phyloP scores from a whole-genome alignment of 2,888 invertebrate genomes.

The Beris morrisii region DNA sequence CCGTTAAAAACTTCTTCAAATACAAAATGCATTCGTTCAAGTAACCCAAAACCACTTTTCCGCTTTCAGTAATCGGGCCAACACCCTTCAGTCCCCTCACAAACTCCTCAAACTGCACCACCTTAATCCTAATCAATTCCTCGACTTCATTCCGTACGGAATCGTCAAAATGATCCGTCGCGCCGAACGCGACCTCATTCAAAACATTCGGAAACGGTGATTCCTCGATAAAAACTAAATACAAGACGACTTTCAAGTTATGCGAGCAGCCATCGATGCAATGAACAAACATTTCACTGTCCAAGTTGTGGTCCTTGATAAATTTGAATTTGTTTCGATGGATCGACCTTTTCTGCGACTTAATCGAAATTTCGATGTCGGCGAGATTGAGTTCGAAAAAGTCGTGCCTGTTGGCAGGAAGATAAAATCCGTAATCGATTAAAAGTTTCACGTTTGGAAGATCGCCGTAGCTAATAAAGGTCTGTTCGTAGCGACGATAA shows the following conservation, averaged over 20 bases:
- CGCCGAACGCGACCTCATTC: slow-evolving; percentile 54
- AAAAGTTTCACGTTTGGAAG: slow-evolving; percentile 80
- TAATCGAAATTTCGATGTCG: slow-evolving; percentile 58
- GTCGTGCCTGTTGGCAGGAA: slow-evolving; percentile 70
- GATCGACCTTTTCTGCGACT: slow-evolving; percentile 43
- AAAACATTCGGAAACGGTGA: slow-evolving; percentile 51
- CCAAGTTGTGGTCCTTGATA: slow-evolving; percentile 64
- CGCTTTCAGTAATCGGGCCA: slow-evolving; percentile 44
- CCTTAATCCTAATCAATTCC: slow-evolving; percentile 47
- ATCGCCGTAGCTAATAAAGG: slow-evolving; percentile 87
- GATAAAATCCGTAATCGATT: slow-evolving; percentile 84
- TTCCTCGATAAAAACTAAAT: slow-evolving; percentile 51
- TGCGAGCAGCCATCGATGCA: slow-evolving; percentile 67
- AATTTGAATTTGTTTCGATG: slow-evolving; percentile 65
- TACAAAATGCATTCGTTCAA: slow-evolving; percentile 43
- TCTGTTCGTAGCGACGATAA: slow-evolving; percentile 68
- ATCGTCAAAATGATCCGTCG: slow-evolving; percentile 42
- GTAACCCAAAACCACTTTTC: slow-evolving; percentile 42
- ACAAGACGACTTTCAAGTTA: slow-evolving; percentile 59
- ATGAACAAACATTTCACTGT: slow-evolving; percentile 66
- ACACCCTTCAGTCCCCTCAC: slow-evolving; percentile 43
- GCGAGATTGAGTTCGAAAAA: slow-evolving; percentile 63
- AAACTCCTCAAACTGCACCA: slow-evolving; percentile 46
- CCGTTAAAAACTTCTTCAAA: slow-evolving; percentile 42
- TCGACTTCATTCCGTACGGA: slow-evolving; percentile 41